Conservation (phyloP, 2,113 vertebrate species). For the Penelope pileata region DNA sequence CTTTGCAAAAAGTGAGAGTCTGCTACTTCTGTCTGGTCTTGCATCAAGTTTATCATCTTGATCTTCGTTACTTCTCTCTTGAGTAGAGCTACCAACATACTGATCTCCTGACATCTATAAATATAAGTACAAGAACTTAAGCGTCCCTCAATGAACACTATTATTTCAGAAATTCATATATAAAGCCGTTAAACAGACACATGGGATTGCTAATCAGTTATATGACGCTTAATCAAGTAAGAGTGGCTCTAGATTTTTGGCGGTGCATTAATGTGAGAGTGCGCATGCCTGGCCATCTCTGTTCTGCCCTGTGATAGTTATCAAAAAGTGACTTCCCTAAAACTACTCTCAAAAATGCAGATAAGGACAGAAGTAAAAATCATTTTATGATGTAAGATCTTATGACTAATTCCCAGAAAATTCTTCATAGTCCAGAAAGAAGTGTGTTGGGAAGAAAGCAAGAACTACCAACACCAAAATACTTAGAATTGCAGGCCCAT, state of each 20-base stretch:
- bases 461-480: neutral
- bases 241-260: neutral
- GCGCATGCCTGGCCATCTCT: rapidly evolving
- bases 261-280: neutral
- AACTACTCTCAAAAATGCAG: neutral
- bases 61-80: neutral
- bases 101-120: conserved; percentile 24
- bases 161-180: neutral
- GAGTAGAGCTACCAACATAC: neutral
- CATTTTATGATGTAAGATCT: neutral
- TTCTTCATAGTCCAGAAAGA: neutral
- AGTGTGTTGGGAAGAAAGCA: neutral
- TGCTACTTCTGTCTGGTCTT: conserved; percentile 83
- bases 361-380: neutral
- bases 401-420: rapidly evolving
- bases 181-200: neutral
- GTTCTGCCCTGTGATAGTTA: neutral
- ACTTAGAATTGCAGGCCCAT: neutral
- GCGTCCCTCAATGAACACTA: neutral
- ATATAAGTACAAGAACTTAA: neutral
- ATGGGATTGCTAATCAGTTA: neutral
- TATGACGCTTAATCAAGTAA: neutral
- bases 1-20: conserved; percentile 78
- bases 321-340: neutral
- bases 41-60: conserved; percentile 56